Evolutionary conservation across 1,140 invertebrate species (phyloP).

Genomic region (Euborellia annulipes): DNA sequence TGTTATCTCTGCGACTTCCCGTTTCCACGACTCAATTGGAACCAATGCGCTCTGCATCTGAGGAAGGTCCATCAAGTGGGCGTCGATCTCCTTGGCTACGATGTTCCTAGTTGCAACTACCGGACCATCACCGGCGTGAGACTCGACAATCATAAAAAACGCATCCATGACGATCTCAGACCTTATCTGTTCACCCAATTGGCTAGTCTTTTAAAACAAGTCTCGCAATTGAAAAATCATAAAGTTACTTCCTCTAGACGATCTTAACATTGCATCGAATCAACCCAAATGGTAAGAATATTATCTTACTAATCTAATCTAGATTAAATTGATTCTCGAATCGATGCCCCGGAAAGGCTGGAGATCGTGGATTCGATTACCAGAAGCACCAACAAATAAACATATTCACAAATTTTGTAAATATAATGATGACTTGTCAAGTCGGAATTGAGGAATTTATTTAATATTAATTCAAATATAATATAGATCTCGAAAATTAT

Average conservation of each 20-base stretch:
- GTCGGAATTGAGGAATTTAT: no score
- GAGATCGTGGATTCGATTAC: no score
- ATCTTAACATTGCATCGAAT: slow-evolving; percentile 25
- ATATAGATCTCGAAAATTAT: no score
- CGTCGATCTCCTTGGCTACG: slow-evolving; percentile 45
- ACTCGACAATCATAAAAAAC: slow-evolving; percentile 39
- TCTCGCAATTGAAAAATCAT: slow-evolving; percentile 44
- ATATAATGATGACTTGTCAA: no score
- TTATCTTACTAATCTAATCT: not conserved
- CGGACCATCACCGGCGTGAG: slow-evolving; percentile 35
- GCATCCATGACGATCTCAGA: slow-evolving; percentile 39
- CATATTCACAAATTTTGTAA: no score
- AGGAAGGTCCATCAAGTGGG: slow-evolving; percentile 50
- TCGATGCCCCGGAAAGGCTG: no score
- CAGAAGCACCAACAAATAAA: no score
- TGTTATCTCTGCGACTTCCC: slow-evolving; percentile 34
- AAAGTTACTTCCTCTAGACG: slow-evolving; percentile 36
- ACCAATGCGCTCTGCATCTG: slow-evolving; percentile 42
- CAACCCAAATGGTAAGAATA: slow-evolving; percentile 4
- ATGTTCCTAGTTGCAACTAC: slow-evolving; percentile 35
- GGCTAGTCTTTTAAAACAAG: slow-evolving; percentile 45
- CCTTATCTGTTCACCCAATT: slow-evolving; percentile 41
- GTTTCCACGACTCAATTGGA: slow-evolving; percentile 35
- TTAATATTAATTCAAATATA: no score
- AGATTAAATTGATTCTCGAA: no score